Evolutionary conservation across 2,888 invertebrate species (phyloP), one percentile per base, ranked within the genome.

Genomic region (Boloria selene): DNA sequence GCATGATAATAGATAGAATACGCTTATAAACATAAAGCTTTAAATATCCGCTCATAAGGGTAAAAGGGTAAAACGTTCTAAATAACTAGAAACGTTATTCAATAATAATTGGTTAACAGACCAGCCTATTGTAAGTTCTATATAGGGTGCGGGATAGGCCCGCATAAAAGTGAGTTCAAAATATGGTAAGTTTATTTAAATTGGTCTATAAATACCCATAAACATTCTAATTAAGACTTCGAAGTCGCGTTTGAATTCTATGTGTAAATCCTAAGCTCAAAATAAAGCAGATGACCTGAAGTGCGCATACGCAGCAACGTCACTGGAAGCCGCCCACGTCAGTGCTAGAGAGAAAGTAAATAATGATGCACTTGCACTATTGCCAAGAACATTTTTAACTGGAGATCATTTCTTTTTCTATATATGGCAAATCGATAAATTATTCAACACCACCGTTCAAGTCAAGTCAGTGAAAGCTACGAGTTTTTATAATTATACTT

Each of bases 291-390:
- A 72, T 73, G 73, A 72, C 71, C 68, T 51, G 62, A 18, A 49
- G 38, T 50, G 69, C 69, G 68, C 71, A 61, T 44, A 56, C 59
- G 69, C 72, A 72, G 69, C 58, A 71, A 68, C 73, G 73, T 72
- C 75, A 75, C 22, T 44, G 51, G 59, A 55, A 61, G 55, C 55
- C 71, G 68, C 74, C 74, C 72, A 75, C 74, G 70, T 70, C 56
- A 58, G 31, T 10, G 31, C 7, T 59, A 55, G 56, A 65, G 69
- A 67, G 72, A 77, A 75, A 72, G 73, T 71, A 74, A 76, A 77
- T 72, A 76, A 73, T 70, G 74, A 75, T 73, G 77, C 69, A 73
- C 74, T n/a, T 73, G 64, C n/a, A n/a, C n/a, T n/a, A n/a, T n/a
- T 58, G 61, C 61, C 59, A 53, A 66, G 45, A 56, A 49, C 53